Evolutionary conservation across 1,140 invertebrate genomes (phyloP), one percentile per base, ranked within the genome.

Genomic region (Calliphora vicina): DNA sequence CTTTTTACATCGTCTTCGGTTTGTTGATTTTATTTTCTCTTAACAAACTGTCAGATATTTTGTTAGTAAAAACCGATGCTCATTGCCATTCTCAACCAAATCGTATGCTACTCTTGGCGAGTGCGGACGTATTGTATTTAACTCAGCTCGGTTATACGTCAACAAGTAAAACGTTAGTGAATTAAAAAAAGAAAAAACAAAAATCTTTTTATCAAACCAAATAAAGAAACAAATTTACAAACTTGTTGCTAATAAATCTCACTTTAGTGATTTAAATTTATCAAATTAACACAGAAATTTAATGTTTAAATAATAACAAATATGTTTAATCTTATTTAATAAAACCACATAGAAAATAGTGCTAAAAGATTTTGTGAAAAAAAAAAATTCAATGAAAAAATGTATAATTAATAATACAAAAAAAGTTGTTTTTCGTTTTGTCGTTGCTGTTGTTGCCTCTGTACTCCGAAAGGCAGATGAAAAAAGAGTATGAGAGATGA

Each of bases 351-450:
- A 35, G 35, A 35, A 35, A n/a, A 10, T 35, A 10, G 35, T 10
- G 35, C 10, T 35, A 35, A 78, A 78, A 78, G 43, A 13, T 78
- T 23, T n/a, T 42, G 29, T 15, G 17, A 23, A 45, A 78, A n/a
- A 45, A 78, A 45, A 23, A 26, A 78, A 15, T 45, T 23, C 42
- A 9, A 6, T 43, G 74, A 78, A 78, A 78, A 76, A 78, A 43
- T 78, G 74, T 78, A 78, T 78, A 78, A 78, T 78, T 78, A 78
- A 76, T 35, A 76, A 78, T 45, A 78, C 35, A 78, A 78, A 78
- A n/a, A 78, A 78, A 78, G 35, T 78, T 78, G 74, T 78, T 78
- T 45, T 76, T 76, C 27, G 25, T 78, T 78, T n/a, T n/a, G n/a
- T n/a, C n/a, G n/a, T n/a, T n/a, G n/a, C n/a, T n/a, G n/a, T n/a